Base-by-base conservation (phyloP, 2,113 vertebrate species). In the Gorsachius goisagi region DNA sequence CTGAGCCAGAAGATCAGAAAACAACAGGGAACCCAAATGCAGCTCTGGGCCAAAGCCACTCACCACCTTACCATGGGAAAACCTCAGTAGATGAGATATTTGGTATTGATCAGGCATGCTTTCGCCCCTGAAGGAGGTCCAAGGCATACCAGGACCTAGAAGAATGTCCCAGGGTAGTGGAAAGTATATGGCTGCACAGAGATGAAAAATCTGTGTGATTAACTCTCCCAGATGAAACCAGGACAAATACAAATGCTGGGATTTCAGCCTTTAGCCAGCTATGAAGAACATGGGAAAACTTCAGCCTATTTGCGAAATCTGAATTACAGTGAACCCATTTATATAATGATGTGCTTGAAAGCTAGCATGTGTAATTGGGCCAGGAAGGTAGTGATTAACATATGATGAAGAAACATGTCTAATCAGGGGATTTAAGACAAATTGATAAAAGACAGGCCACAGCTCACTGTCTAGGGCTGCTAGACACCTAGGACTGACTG, bases 1-100 rank as follows among this genome's bases (percentile, higher is more conserved):
- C 19, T 73, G 55, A 32, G 52, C 26, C 41, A 85, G 67, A 90
- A 83, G 72, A 84, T 66, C 49, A 80, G 72, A 92, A 83, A 90
- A 41, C 66, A 58, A 60, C 27, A 83, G 39, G 55, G 41, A 93
- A 95, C 24, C 5, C 4, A 3, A 95, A 71, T 19, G 44, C 15
- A 66, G 52, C 64, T 93, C 64, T 52, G 13, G 41, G 69, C 35
- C 74, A 68, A 83, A 85, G 26, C 11, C 21, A 63, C 39, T 80
- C 72, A 66, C 13, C 72, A 66, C 13, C 30, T 58, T 30, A 35
- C 9, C 23, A 45, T 10, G 9, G 59, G n/a, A 84, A 90, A 84
- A 74, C 24, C 59, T 62, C 63, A 55, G 82, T 30, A 88, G 35
- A 73, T 76, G 3, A 90, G 32, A 15, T 30, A 76, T 76, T 76